Base-by-base conservation (phyloP, 1,140 invertebrate species). In the Mycetomoellerius zeteki region DNA sequence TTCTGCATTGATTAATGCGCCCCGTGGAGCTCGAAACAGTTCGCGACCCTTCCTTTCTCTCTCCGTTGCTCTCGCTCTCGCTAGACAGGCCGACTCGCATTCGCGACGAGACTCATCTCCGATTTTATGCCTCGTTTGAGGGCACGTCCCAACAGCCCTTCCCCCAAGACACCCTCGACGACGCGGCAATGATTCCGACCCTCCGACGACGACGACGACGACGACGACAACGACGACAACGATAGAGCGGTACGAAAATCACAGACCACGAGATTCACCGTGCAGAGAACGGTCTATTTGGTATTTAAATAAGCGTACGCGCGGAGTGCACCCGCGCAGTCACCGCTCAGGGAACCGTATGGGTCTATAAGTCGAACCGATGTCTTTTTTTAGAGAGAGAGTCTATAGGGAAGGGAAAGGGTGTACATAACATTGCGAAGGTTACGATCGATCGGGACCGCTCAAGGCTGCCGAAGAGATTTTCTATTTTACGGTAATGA, bases 61-160 rank as follows among this genome's bases (percentile, higher is more conserved):
- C 30, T 19, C 33, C 33, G 8, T 14, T 65, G 65, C 37, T 69
- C 37, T 50, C 21, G 37, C 30, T 86, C 47, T 54, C 67, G 33
- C 50, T 43, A 62, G 54, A 47, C 54, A 12, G 71, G 2, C 30
- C 60, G 37, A 58, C 82, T 84, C 88, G 90, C 89, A 69, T 88
- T 77, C 88, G 86, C 90, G 85, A 88, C 86, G 88, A 86, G 85
- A 87, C 85, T 89, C 91, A 90, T 91, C 89, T 91, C 88, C 91
- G 91, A 92, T 92, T 92, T 92, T 92, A 91, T 92, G 89, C 87
- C 86, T 92, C 90, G 91, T 88, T 92, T 91, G 89, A 91, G 80
- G 81, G 56, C 82, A 87, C 88, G 30, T 54, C 78, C 80, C 58
- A 77, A 54, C 88, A 84, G 80, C 81, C 88, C 86, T 86, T 58